Base-by-base conservation (phyloP, 2,113 vertebrate species). In the Phaethon lepturus region DNA sequence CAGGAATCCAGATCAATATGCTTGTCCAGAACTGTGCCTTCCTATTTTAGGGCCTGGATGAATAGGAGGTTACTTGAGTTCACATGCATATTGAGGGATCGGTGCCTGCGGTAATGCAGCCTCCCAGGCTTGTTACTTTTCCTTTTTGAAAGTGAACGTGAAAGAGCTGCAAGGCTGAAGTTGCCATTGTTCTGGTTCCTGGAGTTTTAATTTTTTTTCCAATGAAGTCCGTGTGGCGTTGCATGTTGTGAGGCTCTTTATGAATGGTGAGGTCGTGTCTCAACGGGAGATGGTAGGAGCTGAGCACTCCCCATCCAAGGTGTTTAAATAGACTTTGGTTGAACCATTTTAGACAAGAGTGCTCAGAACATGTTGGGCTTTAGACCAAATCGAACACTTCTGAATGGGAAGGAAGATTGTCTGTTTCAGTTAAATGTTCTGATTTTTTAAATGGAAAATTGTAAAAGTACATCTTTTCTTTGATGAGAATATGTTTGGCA, bases 1-100 rank as follows among this genome's bases (percentile, higher is more conserved):
- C 96, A 97, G 96, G 97, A 97, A 97, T 95, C 93, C 93, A 96
- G 96, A 97, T 97, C 97, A 95, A 97, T 97, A 97, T 94, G 79
- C 96, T 93, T 94, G 91, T 97, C 95, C 96, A 97, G 96, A 94
- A 91, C 93, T 95, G 76, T 93, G 93, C 93, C 89, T 96, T 95
- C 93, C 94, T 97, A 96, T 97, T 97, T 95, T 95, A 94, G 81
- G 90, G 62, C 77, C 71, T 95, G 94, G 93, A 91, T 97, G 97
- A 97, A 97, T 95, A 96, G 90, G 77, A 83, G 96, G 96, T 97
- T 96, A 97, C 97, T 96, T 85, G 78, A 95, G 96, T 97, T 97
- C 96, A 95, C 91, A 83, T 95, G 94, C 93, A 96, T 90, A 95
- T 88, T 92, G 94, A 96, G 78, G 95, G 95, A 97, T 64, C 45